A percentile compares a stretch with the other conserved stretches of the same genome.
phyloP scores from a whole-genome alignment of 2,888 invertebrate genomes.

The Sabatieria punctata region DNA sequence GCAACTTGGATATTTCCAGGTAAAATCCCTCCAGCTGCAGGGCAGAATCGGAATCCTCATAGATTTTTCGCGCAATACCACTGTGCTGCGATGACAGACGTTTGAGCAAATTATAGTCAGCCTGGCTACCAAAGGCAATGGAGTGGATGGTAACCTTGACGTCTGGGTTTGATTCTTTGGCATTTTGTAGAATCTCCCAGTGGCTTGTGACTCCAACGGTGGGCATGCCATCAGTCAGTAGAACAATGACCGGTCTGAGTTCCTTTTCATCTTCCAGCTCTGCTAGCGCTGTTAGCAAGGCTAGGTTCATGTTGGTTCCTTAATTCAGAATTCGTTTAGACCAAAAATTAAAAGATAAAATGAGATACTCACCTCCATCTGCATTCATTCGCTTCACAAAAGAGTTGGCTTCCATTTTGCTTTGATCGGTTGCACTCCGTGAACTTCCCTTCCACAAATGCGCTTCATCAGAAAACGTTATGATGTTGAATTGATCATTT shows the following conservation, averaged over 20 bases:
- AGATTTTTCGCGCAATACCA: constrained; percentile 52
- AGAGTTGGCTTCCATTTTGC: background rate
- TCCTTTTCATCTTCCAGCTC: no score
- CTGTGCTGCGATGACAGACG: constrained; percentile 47
- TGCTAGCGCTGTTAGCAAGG: constrained; percentile 42
- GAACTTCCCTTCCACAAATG: constrained; percentile 43
- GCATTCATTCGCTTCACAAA: background rate
- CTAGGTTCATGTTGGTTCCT: constrained; percentile 51
- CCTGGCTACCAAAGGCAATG: constrained; percentile 51
- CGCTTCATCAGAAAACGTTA: constrained; percentile 23
- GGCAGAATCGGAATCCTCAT: constrained; percentile 51
- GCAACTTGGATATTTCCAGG: constrained; percentile 8
- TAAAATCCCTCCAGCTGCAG: constrained; percentile 41
- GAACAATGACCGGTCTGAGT: constrained; percentile 33
- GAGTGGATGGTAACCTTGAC: constrained; percentile 40
- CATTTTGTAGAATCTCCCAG: no score
- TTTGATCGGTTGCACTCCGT: constrained; percentile 41
- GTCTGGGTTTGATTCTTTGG: no score
- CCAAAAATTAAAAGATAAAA: background rate
- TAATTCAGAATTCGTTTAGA: background rate
- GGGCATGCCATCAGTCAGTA: constrained; percentile 35
- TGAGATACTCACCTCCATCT: background rate
- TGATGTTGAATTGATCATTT: constrained; percentile 50
- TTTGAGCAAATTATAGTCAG: constrained; percentile 48
- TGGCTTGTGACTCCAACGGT: constrained; percentile 28